A percentile compares a stretch with the other conserved stretches of the same genome.
Conservation (phyloP, 2,888 invertebrate species). For the Phasia obesa region DNA sequence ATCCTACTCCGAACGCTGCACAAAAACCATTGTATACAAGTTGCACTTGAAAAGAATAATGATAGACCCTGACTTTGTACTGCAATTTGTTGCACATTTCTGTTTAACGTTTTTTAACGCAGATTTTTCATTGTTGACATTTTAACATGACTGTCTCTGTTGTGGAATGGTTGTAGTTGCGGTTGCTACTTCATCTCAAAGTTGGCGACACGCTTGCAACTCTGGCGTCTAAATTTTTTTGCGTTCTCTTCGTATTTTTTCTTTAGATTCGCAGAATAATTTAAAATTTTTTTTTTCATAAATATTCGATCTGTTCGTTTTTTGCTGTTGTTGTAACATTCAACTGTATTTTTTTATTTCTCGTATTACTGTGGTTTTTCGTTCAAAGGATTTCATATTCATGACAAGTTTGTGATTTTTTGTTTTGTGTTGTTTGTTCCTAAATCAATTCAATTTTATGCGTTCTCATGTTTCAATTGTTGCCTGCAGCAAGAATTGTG, state of each 20-base stretch:
- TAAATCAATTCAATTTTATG: constrained; percentile 67
- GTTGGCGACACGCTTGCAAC: constrained; percentile 63
- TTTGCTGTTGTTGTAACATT: not conserved
- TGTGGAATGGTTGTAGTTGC: constrained; percentile 15
- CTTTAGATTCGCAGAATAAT: constrained; percentile 45
- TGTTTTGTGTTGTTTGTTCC: constrained; percentile 32
- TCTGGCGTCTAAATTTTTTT: constrained; percentile 53
- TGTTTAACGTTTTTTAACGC: constrained; percentile 54
- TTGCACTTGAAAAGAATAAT: constrained; percentile 64
- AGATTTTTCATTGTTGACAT: constrained; percentile 68
- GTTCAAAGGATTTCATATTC: constrained; percentile 60
- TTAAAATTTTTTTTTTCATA: constrained; percentile 59
- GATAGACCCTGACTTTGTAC: constrained; percentile 64
- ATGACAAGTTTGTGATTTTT: constrained; percentile 44
- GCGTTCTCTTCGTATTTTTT: constrained; percentile 30
- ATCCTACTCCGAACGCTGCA: constrained; percentile 3
- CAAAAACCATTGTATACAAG: constrained; percentile 10
- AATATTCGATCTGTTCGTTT: constrained; percentile 63
- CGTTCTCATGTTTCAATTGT: constrained; percentile 67
- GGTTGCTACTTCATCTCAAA: constrained; percentile 30
- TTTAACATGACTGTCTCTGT: constrained; percentile 54
- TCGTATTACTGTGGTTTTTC: constrained; percentile 5
- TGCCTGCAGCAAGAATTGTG: constrained; percentile 63
- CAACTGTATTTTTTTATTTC: constrained; percentile 23
- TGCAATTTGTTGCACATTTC: constrained; percentile 67